Evolutionary conservation across 2,888 invertebrate species (phyloP).

Genomic region (Therioaphis trifolii): DNA sequence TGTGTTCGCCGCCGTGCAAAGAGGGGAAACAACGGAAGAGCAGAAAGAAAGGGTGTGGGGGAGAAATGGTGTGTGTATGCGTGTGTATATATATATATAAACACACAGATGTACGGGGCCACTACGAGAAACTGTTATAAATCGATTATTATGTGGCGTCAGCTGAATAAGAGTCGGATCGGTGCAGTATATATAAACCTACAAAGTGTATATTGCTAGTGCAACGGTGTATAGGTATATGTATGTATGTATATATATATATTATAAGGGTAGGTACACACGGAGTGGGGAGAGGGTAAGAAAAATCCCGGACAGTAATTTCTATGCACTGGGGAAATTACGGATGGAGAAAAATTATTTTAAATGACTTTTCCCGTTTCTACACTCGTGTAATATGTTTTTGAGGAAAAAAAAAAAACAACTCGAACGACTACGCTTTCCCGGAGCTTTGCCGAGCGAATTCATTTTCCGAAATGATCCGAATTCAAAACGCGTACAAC

Average conservation of each 20-base stretch:
- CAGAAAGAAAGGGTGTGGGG: not conserved
- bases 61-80: not conserved
- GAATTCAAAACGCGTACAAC: not conserved
- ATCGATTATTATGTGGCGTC: conserved; percentile 57
- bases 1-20: not conserved
- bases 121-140: conserved; percentile 53
- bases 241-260: no score
- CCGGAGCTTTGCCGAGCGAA: not conserved
- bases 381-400: conserved; percentile 12
- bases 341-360: conserved; percentile 51
- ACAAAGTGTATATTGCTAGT: no score
- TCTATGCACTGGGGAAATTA: conserved; percentile 60
- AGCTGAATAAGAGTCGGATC: not conserved
- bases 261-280: not conserved
- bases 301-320: conserved; percentile 48
- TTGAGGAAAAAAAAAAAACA: not conserved
- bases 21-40: not conserved
- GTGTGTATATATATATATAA: conserved; percentile 21
- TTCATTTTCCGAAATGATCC: conserved; percentile 18
- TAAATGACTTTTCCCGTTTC: conserved; percentile 47
- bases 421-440: not conserved
- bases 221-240: no score
- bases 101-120: not conserved
- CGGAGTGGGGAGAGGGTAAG: not conserved
- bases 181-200: not conserved